Evolutionary conservation across 92 coral and sea anemone genomes (phyloP), one percentile per base, ranked within the genome.

Genomic region (Palythoa caribaeorum): DNA sequence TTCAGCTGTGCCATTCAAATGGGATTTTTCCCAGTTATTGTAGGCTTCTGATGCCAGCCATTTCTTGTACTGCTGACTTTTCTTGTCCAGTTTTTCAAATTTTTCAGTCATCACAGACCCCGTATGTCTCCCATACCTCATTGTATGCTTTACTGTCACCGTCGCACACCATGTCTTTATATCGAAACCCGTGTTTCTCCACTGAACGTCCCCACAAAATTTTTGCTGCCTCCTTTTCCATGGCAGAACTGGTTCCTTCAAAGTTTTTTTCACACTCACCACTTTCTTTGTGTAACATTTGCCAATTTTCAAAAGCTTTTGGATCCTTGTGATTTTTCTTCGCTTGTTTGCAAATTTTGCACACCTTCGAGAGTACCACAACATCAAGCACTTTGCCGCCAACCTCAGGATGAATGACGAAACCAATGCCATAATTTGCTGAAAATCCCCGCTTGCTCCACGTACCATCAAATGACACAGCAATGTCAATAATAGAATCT

Each of bases 81-180:
- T 78, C 55, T 88, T 88, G 70, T 88, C 90, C 80, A 88, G 71
- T 54, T 79, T 72, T 20, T 88, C 87, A 71, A 78, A 79, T 59
- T 79, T 88, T 19, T 87, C 52, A 88, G 38, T 38, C 80, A 37
- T 57, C 40, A 71, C 90, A 54, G 55, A 88, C 70, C 1, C 87
- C 71, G 54, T 88, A 88, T 16, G 75, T 72, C 52, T 79, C 81
- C 87, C 90, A 87, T 15, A 87, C 86, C 15, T 68, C 39, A 3
- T n/a, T 76, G 53, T 78, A 87, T 19, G 86, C 86, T 3, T 87
- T 87, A 37, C 86, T 78, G 40, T 79, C 90, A 36, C 85, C 90
- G 19, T 87, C 90, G 39, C 78, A 78, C 28, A 87, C 86, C 86
- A 69, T 87, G 84, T 78, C 86, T 59, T 78, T 38, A 57, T 59